Conservation (phyloP, 2,888 invertebrate genomes). For the Drosophila imparisetae region DNA sequence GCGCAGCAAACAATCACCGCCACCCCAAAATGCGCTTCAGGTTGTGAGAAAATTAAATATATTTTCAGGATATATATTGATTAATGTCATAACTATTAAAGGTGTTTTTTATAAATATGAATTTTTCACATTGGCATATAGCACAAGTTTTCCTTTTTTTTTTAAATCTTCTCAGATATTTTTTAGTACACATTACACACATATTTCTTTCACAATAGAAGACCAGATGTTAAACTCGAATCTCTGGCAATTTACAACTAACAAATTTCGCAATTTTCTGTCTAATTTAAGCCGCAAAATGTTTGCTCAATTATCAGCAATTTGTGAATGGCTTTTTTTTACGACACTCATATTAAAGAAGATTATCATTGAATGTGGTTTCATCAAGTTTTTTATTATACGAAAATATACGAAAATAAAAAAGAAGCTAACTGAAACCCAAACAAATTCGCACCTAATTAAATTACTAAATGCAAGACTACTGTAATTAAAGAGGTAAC, state of each 20-base stretch:
- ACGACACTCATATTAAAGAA: conserved; percentile 4
- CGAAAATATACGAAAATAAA: background rate
- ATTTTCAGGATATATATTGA: background rate
- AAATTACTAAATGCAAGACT: conserved; percentile 26
- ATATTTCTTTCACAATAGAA: conserved; percentile 5
- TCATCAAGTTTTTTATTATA: conserved; percentile 7
- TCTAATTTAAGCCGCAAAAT: conserved; percentile 43
- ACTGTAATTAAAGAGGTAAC: conserved; percentile 23
- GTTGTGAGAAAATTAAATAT: background rate
- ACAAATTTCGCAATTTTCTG: conserved; percentile 28
- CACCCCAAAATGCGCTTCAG: background rate
- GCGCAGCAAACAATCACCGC: conserved; percentile 18
- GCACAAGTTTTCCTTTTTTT: background rate
- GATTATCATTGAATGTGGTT: background rate
- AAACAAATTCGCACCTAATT: conserved; percentile 9
- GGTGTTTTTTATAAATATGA: background rate
- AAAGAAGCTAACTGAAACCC: background rate
- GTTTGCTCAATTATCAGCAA: conserved; percentile 40
- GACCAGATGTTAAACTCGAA: background rate
- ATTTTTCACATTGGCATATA: background rate
- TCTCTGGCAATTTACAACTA: conserved; percentile 6
- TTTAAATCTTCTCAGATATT: background rate
- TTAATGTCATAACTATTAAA: background rate
- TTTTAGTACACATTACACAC: background rate
- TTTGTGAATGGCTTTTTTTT: conserved; percentile 28